Evolutionary conservation across 2,113 vertebrate genomes (phyloP).

Genomic region (Benitochromis conjunctus): DNA sequence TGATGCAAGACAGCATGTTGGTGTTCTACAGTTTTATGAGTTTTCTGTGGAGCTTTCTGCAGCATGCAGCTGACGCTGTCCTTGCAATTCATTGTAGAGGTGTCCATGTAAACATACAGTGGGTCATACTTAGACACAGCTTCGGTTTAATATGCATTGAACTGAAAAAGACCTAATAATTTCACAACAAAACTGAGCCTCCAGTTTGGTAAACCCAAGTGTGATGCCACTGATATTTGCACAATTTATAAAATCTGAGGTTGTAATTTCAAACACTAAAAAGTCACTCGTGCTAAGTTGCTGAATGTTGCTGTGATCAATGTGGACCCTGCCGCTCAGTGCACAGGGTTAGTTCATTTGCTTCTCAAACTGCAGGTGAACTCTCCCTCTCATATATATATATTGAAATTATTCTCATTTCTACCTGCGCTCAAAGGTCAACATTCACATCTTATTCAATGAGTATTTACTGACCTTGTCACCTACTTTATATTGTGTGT

Average conservation of each 20-base stretch:
- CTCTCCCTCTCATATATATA: conserved; percentile 30
- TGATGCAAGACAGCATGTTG: background rate
- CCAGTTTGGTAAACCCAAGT: background rate
- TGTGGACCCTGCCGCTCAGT: background rate
- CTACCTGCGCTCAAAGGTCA: conserved; percentile 74
- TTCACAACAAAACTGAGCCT: background rate
- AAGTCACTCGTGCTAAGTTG: background rate
- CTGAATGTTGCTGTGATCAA: background rate
- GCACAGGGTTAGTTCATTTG: background rate
- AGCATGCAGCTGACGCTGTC: background rate
- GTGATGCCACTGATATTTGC: background rate
- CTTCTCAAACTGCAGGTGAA: conserved; percentile 15
- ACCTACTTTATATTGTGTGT: conserved; percentile 78
- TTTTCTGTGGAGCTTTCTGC: background rate
- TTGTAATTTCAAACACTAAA: background rate
- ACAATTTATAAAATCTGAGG: background rate
- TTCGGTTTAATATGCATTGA: background rate
- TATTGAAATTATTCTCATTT: conserved; percentile 53
- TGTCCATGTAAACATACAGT: background rate
- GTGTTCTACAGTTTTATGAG: background rate
- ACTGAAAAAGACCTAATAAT: background rate
- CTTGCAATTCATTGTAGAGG: background rate
- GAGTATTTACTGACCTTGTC: conserved; percentile 78
- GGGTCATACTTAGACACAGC: background rate
- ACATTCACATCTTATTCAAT: conserved; percentile 68